A percentile compares a stretch with the other conserved stretches of the same genome.
Evolutionary conservation across 2,888 invertebrate genomes (phyloP).

Genomic region (Ptychoptera contaminata): DNA sequence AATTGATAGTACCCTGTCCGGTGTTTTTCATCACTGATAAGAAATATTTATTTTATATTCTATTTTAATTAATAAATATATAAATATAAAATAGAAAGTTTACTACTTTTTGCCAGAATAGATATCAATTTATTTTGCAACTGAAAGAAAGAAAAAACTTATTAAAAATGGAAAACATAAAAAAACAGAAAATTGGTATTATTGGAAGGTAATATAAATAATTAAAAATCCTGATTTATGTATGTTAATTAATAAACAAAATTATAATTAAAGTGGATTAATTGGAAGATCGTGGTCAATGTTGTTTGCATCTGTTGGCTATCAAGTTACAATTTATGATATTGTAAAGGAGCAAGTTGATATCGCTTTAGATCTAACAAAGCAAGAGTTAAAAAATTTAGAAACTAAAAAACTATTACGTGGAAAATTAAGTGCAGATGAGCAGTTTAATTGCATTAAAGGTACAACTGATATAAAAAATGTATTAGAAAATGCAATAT

Average conservation of each 20-base stretch:
- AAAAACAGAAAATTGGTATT: slow-evolving; percentile 54
- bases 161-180: slow-evolving; percentile 3
- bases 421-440: slow-evolving; percentile 52
- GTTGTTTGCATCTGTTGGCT: slow-evolving; percentile 87
- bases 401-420: slow-evolving; percentile 58
- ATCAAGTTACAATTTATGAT: slow-evolving; percentile 76
- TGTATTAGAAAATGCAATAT: slow-evolving; percentile 56
- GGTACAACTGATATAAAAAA: slow-evolving; percentile 53
- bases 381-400: slow-evolving; percentile 51
- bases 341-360: slow-evolving; percentile 58
- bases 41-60: too few relatives aligned
- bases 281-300: slow-evolving; percentile 96
- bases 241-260: not conserved
- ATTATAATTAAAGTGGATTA: slow-evolving; percentile 56
- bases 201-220: slow-evolving; percentile 47
- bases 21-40: too few relatives aligned
- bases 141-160: not conserved
- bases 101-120: too few relatives aligned
- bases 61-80: too few relatives aligned
- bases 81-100: too few relatives aligned
- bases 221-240: not conserved
- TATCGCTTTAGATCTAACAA: slow-evolving; percentile 57
- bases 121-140: too few relatives aligned
- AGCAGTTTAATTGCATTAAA: slow-evolving; percentile 64
- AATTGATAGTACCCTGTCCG: too few relatives aligned